Evolutionary conservation across 2,888 invertebrate genomes (phyloP).

Genomic region (Steinernema scapterisci): DNA sequence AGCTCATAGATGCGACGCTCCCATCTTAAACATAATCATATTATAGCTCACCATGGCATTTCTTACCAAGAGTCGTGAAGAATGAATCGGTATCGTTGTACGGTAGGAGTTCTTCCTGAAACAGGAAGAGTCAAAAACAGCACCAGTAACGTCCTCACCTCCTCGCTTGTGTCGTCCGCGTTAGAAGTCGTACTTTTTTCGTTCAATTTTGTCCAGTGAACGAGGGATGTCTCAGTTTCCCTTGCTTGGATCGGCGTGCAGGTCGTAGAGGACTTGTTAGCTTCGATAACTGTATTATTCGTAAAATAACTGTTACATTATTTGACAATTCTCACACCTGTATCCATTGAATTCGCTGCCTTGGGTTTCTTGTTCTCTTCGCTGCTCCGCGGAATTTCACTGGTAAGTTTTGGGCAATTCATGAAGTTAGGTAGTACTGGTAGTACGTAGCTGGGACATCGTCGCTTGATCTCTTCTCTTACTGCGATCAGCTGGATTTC

Average conservation of each 20-base stretch:
- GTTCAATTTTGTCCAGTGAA: not conserved
- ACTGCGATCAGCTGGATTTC: conserved; percentile 5
- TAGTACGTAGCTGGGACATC: not conserved
- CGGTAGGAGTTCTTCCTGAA: not conserved
- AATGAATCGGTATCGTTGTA: not conserved
- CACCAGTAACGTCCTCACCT: not conserved
- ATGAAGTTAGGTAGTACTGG: not conserved
- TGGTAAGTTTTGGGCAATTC: not conserved
- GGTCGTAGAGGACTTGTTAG: too few species aligned
- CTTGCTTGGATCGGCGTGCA: too few species aligned
- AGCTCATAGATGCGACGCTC: not conserved
- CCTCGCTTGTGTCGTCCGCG: not conserved
- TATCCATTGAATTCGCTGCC: not conserved
- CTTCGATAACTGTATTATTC: too few species aligned
- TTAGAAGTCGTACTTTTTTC: not conserved
- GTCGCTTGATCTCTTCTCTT: conserved; percentile 3
- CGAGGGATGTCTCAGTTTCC: too few species aligned
- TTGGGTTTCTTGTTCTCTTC: not conserved
- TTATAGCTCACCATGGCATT: not conserved
- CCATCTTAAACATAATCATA: not conserved
- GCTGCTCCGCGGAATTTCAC: not conserved
- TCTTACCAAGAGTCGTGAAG: not conserved
- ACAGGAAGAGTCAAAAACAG: not conserved
- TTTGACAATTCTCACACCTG: not conserved
- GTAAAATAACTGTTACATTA: too few species aligned